These are phyloP conservation scores for Pedionomus torquatus DNA, from an alignment of 2,113 vertebrate species.

Conservation along the genomic window DNA sequence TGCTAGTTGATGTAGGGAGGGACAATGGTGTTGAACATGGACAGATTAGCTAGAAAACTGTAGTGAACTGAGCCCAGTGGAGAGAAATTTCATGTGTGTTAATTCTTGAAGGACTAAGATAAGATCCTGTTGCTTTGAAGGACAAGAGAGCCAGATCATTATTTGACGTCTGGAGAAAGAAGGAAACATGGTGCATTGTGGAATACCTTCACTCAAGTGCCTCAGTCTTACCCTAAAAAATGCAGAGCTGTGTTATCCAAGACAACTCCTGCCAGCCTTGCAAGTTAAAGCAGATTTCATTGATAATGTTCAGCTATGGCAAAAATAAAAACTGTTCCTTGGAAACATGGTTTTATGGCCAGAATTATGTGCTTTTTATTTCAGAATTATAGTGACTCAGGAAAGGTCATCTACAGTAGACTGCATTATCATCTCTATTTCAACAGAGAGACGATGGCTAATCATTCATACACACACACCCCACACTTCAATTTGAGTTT, in stretches of 20 bases:
- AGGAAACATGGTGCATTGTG: neutral
- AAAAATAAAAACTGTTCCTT: neutral
- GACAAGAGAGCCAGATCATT: neutral
- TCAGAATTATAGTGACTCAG: neutral
- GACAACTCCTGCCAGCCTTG: neutral
- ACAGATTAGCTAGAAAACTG: neutral
- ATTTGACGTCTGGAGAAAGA: neutral
- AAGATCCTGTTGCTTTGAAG: neutral
- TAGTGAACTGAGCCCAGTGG: neutral
- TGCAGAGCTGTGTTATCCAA: neutral
- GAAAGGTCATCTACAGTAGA: neutral
- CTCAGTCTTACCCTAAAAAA: neutral
- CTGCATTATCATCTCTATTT: neutral
- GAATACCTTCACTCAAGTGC: neutral
- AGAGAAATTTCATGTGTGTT: accelerated
- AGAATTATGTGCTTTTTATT: neutral
- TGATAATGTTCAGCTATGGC: neutral
- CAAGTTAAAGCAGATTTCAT: neutral
- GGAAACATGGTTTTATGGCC: neutral
- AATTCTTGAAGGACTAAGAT: neutral
- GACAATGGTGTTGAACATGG: neutral
- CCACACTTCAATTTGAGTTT: neutral
- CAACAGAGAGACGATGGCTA: neutral
- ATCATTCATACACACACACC: neutral
- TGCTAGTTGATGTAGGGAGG: neutral